Base-by-base conservation (phyloP, 1,140 invertebrate species). In the Trachelipus rathkii region DNA sequence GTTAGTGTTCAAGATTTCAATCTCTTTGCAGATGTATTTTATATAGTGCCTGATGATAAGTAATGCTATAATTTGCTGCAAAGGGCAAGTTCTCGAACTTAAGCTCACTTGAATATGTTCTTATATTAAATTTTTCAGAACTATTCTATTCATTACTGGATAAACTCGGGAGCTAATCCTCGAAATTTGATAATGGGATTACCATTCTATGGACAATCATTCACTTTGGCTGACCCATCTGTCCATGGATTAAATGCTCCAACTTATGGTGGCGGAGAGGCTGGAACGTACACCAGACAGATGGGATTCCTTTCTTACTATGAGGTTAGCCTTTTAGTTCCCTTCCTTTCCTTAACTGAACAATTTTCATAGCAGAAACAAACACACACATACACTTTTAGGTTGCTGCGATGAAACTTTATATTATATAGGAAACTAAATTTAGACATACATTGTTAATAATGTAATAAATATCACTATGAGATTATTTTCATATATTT, bases 251-350 rank as follows among this genome's bases (percentile, higher is more conserved):
- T 91, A 0, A 89, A 89, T 77, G 86, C 87, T 0, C 86, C 88
- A 5, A 87, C 88, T 11, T 86, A 86, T 50, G 88, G 88, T 0
- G 84, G 85, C 9, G 89, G 89, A 0, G 85, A 86, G 83, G 89
- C 91, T 10, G 93, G 93, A 15, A 89, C 91, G 68, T 92, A 90
- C 79, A 95, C 94, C 0, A 86, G 90, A 75, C 90, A 92, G 5
- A 85, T 89, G 81, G 94, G 94, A 69, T 92, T 94, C 82, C 87
- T 95, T 19, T 87, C 93, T 0, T 96, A 92, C 84, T 95, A 94
- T 83, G 93, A 95, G 87, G 91, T 92, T 23, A 45, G 46, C 1
- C 33, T 3, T 3, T 33, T 33, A 3, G 33, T 33, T 33, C 6
- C 6, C 33, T 33, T 33, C 33, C 33, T 33, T 33, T 33, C 33